phyloP scores from a whole-genome alignment of 2,113 vertebrate genomes.

The Gobiocypris rarus region DNA sequence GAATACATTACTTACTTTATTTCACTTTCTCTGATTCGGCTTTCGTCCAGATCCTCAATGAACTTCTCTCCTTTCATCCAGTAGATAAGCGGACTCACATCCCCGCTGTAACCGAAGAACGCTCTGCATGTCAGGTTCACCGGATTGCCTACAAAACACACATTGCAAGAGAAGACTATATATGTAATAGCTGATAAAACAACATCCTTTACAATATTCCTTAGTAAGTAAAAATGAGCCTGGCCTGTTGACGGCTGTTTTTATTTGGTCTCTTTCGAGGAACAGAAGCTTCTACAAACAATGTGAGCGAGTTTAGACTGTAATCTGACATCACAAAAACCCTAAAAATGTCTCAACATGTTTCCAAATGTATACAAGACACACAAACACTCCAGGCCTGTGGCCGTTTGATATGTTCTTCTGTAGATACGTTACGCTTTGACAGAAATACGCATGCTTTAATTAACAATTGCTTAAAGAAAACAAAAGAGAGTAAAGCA shows the following conservation, averaged over 20 bases:
- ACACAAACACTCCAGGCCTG: not conserved
- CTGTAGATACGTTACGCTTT: not conserved
- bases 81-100: conserved; percentile 95
- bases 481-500: too few species aligned
- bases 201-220: not conserved
- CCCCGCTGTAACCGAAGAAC: conserved; percentile 96
- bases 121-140: conserved; percentile 94
- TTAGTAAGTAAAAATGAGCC: not conserved
- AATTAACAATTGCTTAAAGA: too few species aligned
- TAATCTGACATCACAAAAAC: not conserved
- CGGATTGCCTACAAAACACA: conserved; percentile 79
- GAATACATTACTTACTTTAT: conserved; percentile 82
- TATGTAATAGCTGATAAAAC: not conserved
- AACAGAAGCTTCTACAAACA: not conserved
- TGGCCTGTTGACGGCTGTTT: not conserved
- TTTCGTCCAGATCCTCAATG: conserved; percentile 97
- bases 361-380: not conserved
- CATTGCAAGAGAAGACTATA: not conserved
- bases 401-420: not conserved
- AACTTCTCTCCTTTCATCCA: conserved; percentile 99
- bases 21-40: conserved; percentile 90
- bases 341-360: not conserved
- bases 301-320: not conserved
- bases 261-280: not conserved
- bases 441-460: not conserved